Conservation (phyloP, 2,888 invertebrate genomes). For the Hipparchia sbordonii region DNA sequence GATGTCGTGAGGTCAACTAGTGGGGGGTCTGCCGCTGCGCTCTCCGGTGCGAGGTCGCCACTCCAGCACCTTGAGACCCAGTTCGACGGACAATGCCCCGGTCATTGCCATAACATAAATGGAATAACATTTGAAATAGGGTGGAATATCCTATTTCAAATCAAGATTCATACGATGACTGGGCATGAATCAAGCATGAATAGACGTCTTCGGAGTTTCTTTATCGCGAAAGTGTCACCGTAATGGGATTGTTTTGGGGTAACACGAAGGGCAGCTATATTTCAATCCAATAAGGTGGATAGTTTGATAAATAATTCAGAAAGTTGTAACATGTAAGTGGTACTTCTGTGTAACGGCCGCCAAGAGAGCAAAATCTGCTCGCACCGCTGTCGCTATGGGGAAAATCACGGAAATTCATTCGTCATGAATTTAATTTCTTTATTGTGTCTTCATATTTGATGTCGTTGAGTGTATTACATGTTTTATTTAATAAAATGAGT, state of each 20-base stretch:
- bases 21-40: no score
- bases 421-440: constrained; percentile 61
- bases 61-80: no score
- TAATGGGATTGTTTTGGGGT: constrained; percentile 57
- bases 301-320: constrained; percentile 80
- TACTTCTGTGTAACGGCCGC: constrained; percentile 72
- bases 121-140: no score
- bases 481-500: no score
- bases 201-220: constrained; percentile 30
- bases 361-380: constrained; percentile 61
- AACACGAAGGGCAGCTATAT: constrained; percentile 60
- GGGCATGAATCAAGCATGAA: constrained; percentile 30
- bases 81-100: no score
- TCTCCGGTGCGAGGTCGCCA: no score
- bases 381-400: constrained; percentile 49
- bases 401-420: constrained; percentile 70
- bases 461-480: background rate
- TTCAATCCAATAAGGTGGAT: constrained; percentile 77
- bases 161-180: constrained; percentile 32
- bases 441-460: constrained; percentile 4
- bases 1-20: no score
- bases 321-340: constrained; percentile 80
- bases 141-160: constrained; percentile 15
- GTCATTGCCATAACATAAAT: no score
- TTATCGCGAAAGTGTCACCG: constrained; percentile 43